Conservation (phyloP, 2,888 invertebrate species). For the Phytoseiulus persimilis region DNA sequence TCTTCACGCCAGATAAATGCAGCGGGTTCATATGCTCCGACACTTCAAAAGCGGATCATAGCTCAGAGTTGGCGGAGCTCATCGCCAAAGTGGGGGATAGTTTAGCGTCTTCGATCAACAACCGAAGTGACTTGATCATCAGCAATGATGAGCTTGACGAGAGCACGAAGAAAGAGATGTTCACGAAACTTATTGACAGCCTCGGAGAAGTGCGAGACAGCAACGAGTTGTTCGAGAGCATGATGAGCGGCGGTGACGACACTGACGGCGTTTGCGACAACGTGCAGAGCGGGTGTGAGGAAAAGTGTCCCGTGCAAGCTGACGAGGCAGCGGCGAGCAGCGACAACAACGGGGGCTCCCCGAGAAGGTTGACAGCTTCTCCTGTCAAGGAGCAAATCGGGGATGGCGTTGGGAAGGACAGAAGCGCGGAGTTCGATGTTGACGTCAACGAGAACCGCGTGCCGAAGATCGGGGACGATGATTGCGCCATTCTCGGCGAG, state of each 20-base stretch:
- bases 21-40: background rate
- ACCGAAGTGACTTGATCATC: background rate
- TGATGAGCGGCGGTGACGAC: background rate
- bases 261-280: background rate
- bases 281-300: background rate
- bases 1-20: background rate
- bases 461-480: background rate
- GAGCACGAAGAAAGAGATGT: conserved; percentile 9
- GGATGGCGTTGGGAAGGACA: background rate
- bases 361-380: too few relatives aligned
- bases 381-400: background rate
- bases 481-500: background rate
- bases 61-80: background rate
- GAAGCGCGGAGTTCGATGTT: background rate
- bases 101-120: conserved; percentile 5
- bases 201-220: conserved; percentile 26
- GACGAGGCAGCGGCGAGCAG: background rate
- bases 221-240: background rate
- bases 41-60: background rate
- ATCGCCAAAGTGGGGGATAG: conserved; percentile 9
- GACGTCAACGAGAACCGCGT: background rate
- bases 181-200: conserved; percentile 9
- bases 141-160: background rate
- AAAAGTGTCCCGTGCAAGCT: background rate
- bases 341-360: too few relatives aligned